Evolutionary conservation across 1,140 invertebrate genomes (phyloP), one percentile per base, ranked within the genome.

Genomic region (Drosophila sproati): DNA sequence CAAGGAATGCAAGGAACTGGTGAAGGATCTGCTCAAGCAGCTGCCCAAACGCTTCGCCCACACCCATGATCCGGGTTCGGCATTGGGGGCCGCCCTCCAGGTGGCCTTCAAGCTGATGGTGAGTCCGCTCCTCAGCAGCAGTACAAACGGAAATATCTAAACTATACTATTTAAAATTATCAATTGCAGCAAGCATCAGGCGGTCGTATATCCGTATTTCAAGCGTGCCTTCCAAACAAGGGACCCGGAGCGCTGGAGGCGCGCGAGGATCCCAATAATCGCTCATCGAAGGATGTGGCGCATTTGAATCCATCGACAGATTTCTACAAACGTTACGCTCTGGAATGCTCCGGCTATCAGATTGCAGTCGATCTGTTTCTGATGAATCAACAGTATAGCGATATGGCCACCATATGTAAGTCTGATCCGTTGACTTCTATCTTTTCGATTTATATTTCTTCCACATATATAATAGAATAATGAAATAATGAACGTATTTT

Each of bases 321-420:
- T 93, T 99, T 99, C 93, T 99, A 99, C 93, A 99, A 99, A 93
- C 96, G 98, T 66, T 93, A 99, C 41, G 98, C 98, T 5, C 93
- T 99, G 4, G 98, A 99, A 91, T 99, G 98, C 92, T 99, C 98
- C 68, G 97, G 96, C 4, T 98, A 98, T 80, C 99, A 99, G 93
- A 96, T 99, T 55, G 97, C 98, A 34, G 97, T 99, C 20, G 99
- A 99, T 93, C 90, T 99, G 75, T 99, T 99, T 94, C 93, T 99
- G 77, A 93, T 99, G 12, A 98, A 98, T 93, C 96, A 96, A 51
- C 97, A 98, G 91, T 99, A 99, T 93, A 95, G 96, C 64, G 99
- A 99, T 94, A 93, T 99, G 62, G 97, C 98, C 8, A 98, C 98
- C 5, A 94, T 99, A 45, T 96, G 97, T 97, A 93, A 94, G 96